Evolutionary conservation across 2,888 invertebrate species (phyloP).

Genomic region (Tachina lurida): DNA sequence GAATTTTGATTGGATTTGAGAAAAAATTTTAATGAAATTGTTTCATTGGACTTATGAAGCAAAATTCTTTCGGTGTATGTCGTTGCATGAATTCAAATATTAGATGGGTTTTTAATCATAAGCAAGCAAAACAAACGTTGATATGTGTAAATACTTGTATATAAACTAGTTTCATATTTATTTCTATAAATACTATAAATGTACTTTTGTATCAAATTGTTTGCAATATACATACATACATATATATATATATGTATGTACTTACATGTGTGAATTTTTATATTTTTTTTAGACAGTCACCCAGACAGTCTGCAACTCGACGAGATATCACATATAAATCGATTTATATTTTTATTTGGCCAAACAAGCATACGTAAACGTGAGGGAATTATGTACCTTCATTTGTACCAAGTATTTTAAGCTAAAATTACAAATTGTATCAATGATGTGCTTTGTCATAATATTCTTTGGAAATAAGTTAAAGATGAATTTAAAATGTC

Average conservation of each 20-base stretch:
- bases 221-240: too few species aligned
- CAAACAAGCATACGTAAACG: background rate
- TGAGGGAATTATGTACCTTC: background rate
- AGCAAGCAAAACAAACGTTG: background rate
- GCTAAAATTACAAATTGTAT: too few species aligned
- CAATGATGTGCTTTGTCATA: too few species aligned
- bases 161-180: slow-evolving; percentile 23
- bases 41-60: too few species aligned
- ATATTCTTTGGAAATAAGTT: too few species aligned
- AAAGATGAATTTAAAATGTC: too few species aligned
- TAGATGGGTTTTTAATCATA: background rate
- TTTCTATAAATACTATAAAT: slow-evolving; percentile 59
- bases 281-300: slow-evolving; percentile 55
- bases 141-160: background rate
- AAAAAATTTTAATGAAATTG: too few species aligned
- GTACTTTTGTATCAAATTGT: slow-evolving; percentile 41
- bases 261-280: background rate
- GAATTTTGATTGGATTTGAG: too few species aligned
- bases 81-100: slow-evolving; percentile 6
- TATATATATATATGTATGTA: too few species aligned
- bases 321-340: slow-evolving; percentile 31
- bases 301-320: slow-evolving; percentile 59
- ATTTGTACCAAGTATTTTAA: too few species aligned
- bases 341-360: background rate
- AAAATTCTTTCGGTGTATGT: background rate